phyloP scores from a whole-genome alignment of 2,797 vertebrate genomes.

The Monodelphis domestica region DNA sequence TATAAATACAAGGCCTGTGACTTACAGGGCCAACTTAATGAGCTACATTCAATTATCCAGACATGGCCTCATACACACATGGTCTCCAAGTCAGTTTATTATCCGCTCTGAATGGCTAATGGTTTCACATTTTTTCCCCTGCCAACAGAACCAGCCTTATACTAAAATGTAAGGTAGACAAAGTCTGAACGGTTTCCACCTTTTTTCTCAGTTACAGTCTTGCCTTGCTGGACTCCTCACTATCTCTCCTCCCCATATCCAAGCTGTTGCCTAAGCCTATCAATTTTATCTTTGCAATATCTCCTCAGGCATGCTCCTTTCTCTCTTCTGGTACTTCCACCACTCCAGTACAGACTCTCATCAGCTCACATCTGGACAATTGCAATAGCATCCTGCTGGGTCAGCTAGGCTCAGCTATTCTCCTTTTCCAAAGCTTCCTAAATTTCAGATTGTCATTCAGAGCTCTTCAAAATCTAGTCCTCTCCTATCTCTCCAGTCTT shows the following conservation, averaged over 20 bases:
- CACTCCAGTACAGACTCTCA: not conserved
- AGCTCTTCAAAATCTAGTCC: not conserved
- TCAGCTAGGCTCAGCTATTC: not conserved
- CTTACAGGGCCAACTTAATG: not conserved
- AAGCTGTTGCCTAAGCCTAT: not conserved
- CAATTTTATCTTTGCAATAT: not conserved
- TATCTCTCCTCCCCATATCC: not conserved
- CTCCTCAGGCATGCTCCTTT: not conserved
- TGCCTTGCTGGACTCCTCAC: not conserved
- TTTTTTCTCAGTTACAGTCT: not conserved
- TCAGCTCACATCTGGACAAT: not conserved
- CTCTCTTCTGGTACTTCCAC: not conserved
- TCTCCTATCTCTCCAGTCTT: not conserved
- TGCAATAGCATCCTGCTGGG: not conserved
- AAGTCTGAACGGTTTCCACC: not conserved
- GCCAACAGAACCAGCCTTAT: not conserved
- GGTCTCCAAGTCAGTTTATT: not conserved
- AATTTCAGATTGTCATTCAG: not conserved
- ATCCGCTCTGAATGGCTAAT: not conserved
- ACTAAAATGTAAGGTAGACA: not conserved
- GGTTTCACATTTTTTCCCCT: not conserved
- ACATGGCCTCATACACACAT: not conserved
- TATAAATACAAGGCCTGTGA: not conserved
- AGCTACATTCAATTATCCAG: constrained; percentile 6
- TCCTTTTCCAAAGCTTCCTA: not conserved